phyloP scores from a whole-genome alignment of 2,113 vertebrate species.

The Delphinus delphis region DNA sequence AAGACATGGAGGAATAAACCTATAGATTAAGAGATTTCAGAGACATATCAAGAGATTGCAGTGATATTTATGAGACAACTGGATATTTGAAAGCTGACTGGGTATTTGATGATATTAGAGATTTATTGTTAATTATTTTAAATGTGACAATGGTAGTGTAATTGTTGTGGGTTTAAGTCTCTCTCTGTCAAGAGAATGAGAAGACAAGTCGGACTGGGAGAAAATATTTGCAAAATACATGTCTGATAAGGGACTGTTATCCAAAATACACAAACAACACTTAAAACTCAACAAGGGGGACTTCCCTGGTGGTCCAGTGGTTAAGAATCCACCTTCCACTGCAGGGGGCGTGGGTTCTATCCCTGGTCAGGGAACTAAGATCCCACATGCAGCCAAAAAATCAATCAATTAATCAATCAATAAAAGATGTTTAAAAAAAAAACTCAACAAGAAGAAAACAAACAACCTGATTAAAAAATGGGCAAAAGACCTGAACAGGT shows the following conservation, averaged over 20 bases:
- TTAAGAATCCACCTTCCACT: not conserved
- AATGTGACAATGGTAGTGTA: not conserved
- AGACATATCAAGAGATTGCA: not conserved
- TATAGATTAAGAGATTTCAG: not conserved
- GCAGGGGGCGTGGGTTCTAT: not conserved
- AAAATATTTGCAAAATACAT: not conserved
- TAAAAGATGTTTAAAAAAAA: not conserved
- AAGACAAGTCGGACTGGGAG: not conserved
- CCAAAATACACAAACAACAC: not conserved
- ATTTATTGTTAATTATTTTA: not conserved
- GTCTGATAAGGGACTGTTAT: not conserved
- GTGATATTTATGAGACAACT: not conserved
- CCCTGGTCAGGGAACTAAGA: not conserved
- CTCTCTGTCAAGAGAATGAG: not conserved
- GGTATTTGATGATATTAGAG: not conserved
- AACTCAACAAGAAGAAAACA: not conserved
- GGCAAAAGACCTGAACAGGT: not conserved
- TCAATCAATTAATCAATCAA: too few species aligned
- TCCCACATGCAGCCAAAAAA: too few species aligned
- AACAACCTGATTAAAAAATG: not conserved
- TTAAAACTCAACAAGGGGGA: not conserved
- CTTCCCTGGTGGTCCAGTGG: not conserved
- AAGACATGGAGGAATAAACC: not conserved
- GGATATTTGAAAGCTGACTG: not conserved
- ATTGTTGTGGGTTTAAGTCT: not conserved